These are phyloP conservation scores for Crambe crambe DNA, from an alignment of 37 sponge, comb jelly and placozoan genomes.

Conservation along the genomic window DNA sequence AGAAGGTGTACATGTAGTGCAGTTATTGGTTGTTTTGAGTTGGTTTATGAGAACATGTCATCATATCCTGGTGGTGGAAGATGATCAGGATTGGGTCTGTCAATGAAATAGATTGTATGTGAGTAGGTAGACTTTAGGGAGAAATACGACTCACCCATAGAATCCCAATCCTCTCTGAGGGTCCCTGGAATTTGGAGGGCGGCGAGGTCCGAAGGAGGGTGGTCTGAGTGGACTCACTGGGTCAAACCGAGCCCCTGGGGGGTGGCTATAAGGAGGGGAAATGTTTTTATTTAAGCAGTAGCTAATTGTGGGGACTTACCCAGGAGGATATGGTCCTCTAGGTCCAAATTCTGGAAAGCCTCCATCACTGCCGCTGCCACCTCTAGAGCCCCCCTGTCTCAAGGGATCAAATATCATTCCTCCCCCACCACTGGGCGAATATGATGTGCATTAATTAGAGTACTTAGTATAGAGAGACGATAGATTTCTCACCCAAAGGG, in stretches of 20 bases:
- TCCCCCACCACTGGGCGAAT: conserved; percentile 52
- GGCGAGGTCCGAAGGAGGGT: conserved; percentile 8
- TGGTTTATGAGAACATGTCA: conserved; percentile 64
- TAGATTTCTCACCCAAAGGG: conserved; percentile 27
- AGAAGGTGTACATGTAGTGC: neutral
- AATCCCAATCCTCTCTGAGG: conserved; percentile 4
- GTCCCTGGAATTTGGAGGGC: too few relatives aligned
- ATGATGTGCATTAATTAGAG: too few relatives aligned
- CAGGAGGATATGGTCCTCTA: conserved; percentile 33
- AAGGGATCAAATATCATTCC: conserved; percentile 79
- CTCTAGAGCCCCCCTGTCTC: conserved; percentile 45
- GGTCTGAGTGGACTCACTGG: conserved; percentile 46
- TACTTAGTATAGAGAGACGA: neutral
- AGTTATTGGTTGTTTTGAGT: neutral
- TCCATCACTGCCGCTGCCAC: conserved; percentile 41
- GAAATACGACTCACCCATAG: conserved; percentile 27
- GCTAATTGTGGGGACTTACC: conserved; percentile 15
- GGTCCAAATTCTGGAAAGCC: conserved; percentile 17
- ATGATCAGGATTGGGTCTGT: conserved; percentile 70
- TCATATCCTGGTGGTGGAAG: conserved; percentile 78
- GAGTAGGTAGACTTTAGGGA: too few relatives aligned
- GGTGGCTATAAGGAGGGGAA: conserved; percentile 10
- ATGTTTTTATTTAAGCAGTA: neutral
- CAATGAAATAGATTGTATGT: too few relatives aligned
- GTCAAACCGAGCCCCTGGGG: conserved; percentile 70